These are phyloP conservation scores for Tethya wilhelma DNA, from an alignment of 37 sponge, comb jelly and placozoan species.

Conservation along the genomic window DNA sequence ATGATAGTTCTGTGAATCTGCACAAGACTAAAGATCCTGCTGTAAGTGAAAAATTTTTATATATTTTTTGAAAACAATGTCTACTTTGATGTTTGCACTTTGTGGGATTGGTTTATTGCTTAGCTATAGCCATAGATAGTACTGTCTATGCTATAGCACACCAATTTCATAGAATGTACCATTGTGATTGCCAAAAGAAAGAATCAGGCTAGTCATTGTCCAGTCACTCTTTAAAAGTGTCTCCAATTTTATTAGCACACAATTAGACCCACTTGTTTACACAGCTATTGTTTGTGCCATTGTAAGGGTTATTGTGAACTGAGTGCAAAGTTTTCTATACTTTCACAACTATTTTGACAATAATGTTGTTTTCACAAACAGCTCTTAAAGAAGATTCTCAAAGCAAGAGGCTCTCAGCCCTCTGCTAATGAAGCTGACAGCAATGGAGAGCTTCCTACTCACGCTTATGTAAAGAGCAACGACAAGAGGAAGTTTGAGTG, in stretches of 20 bases:
- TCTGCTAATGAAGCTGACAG: not conserved
- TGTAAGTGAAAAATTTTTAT: not conserved
- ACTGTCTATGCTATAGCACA: too few relatives aligned
- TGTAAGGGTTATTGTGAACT: not conserved
- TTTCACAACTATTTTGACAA: not conserved
- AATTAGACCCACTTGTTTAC: too few relatives aligned
- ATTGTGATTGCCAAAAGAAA: too few relatives aligned
- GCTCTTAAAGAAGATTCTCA: not conserved
- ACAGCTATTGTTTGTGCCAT: not conserved
- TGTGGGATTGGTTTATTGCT: too few relatives aligned
- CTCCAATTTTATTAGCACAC: too few relatives aligned
- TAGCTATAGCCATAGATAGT: too few relatives aligned
- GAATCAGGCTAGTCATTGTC: too few relatives aligned
- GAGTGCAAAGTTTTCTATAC: not conserved
- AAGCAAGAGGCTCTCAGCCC: not conserved
- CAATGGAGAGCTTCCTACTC: slow-evolving; percentile 19
- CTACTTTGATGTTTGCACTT: too few relatives aligned
- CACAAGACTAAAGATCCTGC: not conserved
- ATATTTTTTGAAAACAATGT: too few relatives aligned
- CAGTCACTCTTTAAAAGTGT: too few relatives aligned
- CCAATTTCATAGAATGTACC: too few relatives aligned
- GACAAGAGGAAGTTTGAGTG: slow-evolving; percentile 32
- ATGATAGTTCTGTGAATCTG: not conserved
- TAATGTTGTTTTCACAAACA: not conserved
- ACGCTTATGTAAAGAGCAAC: slow-evolving; percentile 18